phyloP scores from a whole-genome alignment of 2,888 invertebrate species.

The Hydrotaea cyrtoneurina region DNA sequence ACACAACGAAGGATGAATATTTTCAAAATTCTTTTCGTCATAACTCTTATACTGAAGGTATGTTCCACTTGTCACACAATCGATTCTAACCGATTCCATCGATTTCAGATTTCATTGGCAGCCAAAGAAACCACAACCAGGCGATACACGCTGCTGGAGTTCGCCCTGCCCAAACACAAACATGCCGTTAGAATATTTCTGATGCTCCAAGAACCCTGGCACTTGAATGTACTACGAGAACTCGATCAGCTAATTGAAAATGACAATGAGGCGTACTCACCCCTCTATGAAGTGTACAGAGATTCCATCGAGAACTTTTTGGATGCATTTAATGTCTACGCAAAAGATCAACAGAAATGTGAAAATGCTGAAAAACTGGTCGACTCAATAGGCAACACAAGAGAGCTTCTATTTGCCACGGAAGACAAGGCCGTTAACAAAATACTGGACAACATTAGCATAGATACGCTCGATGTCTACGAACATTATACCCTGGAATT shows the following conservation, averaged over 20 bases:
- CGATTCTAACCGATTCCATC: not conserved
- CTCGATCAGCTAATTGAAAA: conserved; percentile 3
- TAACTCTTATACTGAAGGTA: conserved; percentile 14
- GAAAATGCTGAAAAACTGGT: not conserved
- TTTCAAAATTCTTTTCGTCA: conserved; percentile 30
- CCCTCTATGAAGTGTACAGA: not conserved
- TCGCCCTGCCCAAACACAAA: conserved; percentile 16
- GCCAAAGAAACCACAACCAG: conserved; percentile 1
- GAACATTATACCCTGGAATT: conserved; percentile 20
- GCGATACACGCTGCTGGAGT: conserved; percentile 14
- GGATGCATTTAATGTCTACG: not conserved
- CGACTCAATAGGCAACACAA: not conserved
- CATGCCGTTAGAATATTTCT: conserved; percentile 1
- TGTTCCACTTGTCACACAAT: not conserved
- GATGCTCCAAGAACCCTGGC: conserved; percentile 35
- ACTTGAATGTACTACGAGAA: conserved; percentile 16
- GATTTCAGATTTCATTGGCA: conserved; percentile 15
- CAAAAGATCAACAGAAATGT: not conserved
- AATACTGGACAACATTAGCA: not conserved
- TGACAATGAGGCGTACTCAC: not conserved
- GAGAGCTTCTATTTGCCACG: not conserved
- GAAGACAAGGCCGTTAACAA: not conserved
- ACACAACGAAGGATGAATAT: conserved; percentile 32
- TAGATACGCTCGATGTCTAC: conserved; percentile 10
- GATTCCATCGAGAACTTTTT: not conserved